Conservation (phyloP, 1,140 invertebrate genomes). For the Eciton burchellii region DNA sequence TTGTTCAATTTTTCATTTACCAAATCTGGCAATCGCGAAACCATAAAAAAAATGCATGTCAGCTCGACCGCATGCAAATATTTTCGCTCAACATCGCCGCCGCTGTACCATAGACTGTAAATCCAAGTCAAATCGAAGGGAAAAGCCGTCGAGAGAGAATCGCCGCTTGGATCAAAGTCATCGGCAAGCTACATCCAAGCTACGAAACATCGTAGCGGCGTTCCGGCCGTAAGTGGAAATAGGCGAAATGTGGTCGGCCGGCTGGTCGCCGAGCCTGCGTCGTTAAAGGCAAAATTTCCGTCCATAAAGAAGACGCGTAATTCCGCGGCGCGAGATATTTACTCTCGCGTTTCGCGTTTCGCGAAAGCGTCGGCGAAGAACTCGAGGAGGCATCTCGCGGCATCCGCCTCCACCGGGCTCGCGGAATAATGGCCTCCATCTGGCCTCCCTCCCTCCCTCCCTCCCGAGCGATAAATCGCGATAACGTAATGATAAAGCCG, state of each 20-base stretch:
- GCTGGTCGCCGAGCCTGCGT: background rate
- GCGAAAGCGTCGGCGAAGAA: background rate
- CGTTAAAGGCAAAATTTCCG: slow-evolving; percentile 51
- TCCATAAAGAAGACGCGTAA: slow-evolving; percentile 35
- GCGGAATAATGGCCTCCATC: background rate
- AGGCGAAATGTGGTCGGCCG: background rate
- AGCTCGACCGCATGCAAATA: slow-evolving; percentile 31
- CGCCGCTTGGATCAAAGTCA: background rate
- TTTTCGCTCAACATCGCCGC: slow-evolving; percentile 14
- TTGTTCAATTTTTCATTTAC: slow-evolving; percentile 36
- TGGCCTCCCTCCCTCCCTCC: too few relatives aligned
- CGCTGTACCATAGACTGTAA: background rate
- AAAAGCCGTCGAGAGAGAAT: background rate
- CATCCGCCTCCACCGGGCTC: background rate
- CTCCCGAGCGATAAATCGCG: too few relatives aligned
- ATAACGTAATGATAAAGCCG: background rate
- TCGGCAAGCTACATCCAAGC: too few relatives aligned
- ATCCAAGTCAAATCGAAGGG: background rate
- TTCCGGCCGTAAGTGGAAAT: slow-evolving; percentile 24
- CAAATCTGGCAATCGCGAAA: background rate
- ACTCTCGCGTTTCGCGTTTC: background rate
- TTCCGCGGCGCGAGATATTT: slow-evolving; percentile 23
- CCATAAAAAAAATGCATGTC: slow-evolving; percentile 20
- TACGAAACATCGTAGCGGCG: slow-evolving; percentile 26
- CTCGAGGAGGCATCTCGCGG: background rate